These are phyloP conservation scores for Telmatherina bonti DNA, from an alignment of 2,797 vertebrate species.

Conservation along the genomic window DNA sequence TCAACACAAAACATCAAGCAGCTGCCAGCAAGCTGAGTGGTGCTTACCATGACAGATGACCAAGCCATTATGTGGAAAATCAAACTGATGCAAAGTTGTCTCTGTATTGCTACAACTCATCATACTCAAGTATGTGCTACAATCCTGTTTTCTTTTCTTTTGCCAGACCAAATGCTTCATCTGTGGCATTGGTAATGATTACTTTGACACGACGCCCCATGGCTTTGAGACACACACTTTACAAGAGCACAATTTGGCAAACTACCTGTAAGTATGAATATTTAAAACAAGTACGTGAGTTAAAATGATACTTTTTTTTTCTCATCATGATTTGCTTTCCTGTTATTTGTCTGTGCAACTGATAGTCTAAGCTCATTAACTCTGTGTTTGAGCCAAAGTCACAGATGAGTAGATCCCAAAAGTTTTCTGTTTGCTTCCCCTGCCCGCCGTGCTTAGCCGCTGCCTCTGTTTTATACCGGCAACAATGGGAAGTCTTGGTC, in stretches of 20 bases:
- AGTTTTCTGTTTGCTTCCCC: slow-evolving; percentile 35
- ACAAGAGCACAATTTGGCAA: slow-evolving; percentile 99
- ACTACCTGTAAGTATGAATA: slow-evolving; percentile 94
- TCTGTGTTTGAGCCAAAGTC: slow-evolving; percentile 34
- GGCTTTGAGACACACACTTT: slow-evolving; percentile 98
- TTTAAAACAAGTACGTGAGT: background rate
- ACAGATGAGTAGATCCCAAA: slow-evolving; percentile 52
- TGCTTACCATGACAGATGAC: background rate
- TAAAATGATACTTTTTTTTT: background rate
- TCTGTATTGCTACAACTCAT: background rate
- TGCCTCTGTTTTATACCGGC: slow-evolving; percentile 28
- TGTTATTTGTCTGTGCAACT: slow-evolving; percentile 48
- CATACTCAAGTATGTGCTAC: background rate
- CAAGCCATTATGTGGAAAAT: background rate
- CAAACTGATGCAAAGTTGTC: background rate
- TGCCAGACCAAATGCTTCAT: slow-evolving; percentile 98
- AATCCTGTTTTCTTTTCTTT: slow-evolving; percentile 40
- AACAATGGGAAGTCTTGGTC: slow-evolving; percentile 60
- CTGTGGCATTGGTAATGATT: slow-evolving; percentile 98
- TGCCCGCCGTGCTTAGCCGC: slow-evolving; percentile 20
- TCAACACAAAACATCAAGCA: background rate
- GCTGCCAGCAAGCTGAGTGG: background rate
- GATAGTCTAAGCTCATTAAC: slow-evolving; percentile 39
- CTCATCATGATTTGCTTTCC: slow-evolving; percentile 4
- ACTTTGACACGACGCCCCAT: slow-evolving; percentile 97